Base-by-base conservation (phyloP, 2,797 vertebrate species). In the Kryptopterus vitreolus region DNA sequence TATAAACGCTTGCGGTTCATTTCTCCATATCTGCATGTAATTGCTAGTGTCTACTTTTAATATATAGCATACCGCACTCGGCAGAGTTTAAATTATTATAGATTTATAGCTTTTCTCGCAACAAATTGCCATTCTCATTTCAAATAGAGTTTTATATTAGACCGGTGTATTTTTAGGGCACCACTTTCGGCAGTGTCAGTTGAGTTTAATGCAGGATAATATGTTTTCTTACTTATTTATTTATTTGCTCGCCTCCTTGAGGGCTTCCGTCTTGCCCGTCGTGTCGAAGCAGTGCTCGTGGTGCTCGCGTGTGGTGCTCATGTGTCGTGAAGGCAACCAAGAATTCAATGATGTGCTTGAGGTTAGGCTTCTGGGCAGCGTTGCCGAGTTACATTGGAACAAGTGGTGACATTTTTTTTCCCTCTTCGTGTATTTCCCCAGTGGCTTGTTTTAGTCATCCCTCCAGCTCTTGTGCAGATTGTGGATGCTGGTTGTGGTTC, bases 131-230 rank as follows among this genome's bases (percentile, higher is more conserved):
- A 9, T 22, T 63, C 18, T 29, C 8, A 31, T 63, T 33, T 59
- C 57, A 35, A 7, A 22, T 33, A 65, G 62, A 65, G 33, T 12
- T 62, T 33, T 11, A 22, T 65, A 33, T 65, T 38, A 5, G 62
- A 65, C 33, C 18, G 12, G 62, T 65, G 20, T 65, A 38, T 65
- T 65, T 65, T n/a, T 35, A n/a, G 20, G 22, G 35, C 20, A 38
- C 22, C 3, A 65, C 62, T 38, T 65, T 65, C 18, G 33, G 10
- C 62, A 38, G 38, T 22, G 20, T 12, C 33, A 38, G 62, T 13
- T 65, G 62, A 65, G 33, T 65, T 65, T 65, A 65, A 65, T 63
- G 31, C 18, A 20, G 18, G 20, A 63, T 63, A 33, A 63, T 63
- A 35, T 2, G 33, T 35, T 63, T 10, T 11, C 31, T 63, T 9